Evolutionary conservation across 1,140 invertebrate genomes (phyloP).

Genomic region (Oedothorax gibbosus): DNA sequence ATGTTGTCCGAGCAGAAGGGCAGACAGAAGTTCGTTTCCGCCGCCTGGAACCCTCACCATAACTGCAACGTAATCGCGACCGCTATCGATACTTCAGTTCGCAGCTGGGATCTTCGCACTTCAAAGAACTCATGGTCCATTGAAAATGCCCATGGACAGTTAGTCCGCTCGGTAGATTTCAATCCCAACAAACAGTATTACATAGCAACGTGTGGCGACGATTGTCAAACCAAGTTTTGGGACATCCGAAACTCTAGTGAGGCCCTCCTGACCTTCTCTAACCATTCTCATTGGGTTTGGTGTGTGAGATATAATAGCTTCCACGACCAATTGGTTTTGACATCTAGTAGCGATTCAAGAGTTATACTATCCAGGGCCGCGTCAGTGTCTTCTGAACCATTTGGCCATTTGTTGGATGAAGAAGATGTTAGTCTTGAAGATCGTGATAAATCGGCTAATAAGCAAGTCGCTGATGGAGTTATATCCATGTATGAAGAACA

Average conservation of each 20-base stretch:
- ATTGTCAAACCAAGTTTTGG: constrained; percentile 95
- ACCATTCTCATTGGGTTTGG: constrained; percentile 99
- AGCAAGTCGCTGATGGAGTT: constrained; percentile 77
- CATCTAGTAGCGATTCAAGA: constrained; percentile 92
- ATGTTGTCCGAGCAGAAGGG: constrained; percentile 74
- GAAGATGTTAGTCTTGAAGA: constrained; percentile 66
- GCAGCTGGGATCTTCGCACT: constrained; percentile 86
- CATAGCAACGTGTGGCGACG: constrained; percentile 93
- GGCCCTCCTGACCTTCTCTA: constrained; percentile 82
- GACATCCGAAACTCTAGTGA: constrained; percentile 85
- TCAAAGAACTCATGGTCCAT: constrained; percentile 78
- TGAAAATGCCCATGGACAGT: constrained; percentile 87
- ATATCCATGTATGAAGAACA: constrained; percentile 94
- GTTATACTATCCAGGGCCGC: constrained; percentile 88
- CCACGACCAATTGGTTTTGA: constrained; percentile 96
- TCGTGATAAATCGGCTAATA: neutral
- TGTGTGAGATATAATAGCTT: constrained; percentile 93
- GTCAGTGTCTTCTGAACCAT: constrained; percentile 87
- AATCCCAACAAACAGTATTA: constrained; percentile 97
- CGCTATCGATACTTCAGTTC: constrained; percentile 84
- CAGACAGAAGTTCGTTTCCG: constrained; percentile 80
- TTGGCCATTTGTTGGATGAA: constrained; percentile 73
- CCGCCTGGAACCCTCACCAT: constrained; percentile 95
- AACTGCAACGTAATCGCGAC: constrained; percentile 86
- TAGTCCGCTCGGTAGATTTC: constrained; percentile 92